Evolutionary conservation across 2,888 invertebrate species (phyloP).

Genomic region (Sesia apiformis): DNA sequence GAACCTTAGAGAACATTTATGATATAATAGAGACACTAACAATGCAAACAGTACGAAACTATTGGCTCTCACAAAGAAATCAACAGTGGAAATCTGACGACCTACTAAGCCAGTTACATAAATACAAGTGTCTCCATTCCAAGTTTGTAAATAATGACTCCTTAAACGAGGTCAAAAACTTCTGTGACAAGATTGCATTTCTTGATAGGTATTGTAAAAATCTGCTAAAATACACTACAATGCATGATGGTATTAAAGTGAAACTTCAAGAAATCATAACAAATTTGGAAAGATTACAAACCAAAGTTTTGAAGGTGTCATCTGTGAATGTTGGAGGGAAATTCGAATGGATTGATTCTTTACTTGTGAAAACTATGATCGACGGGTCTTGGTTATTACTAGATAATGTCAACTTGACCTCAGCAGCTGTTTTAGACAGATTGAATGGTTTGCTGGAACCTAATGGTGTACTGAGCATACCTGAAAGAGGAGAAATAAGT

Average conservation of each 20-base stretch:
- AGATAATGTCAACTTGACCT: slow-evolving; percentile 96
- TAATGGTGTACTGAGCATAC: slow-evolving; percentile 89
- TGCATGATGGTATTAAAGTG: slow-evolving; percentile 15
- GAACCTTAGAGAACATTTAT: slow-evolving; percentile 82
- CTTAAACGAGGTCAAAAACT: slow-evolving; percentile 26
- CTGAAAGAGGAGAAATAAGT: slow-evolving; percentile 91
- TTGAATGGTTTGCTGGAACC: slow-evolving; percentile 96
- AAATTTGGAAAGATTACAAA: slow-evolving; percentile 46
- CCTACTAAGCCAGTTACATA: slow-evolving; percentile 37
- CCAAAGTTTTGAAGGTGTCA: slow-evolving; percentile 64
- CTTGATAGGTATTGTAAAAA: slow-evolving; percentile 33
- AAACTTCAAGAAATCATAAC: slow-evolving; percentile 32
- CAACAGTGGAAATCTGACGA: slow-evolving; percentile 34
- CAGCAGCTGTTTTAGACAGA: slow-evolving; percentile 96
- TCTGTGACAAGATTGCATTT: slow-evolving; percentile 40
- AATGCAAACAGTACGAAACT: slow-evolving; percentile 59
- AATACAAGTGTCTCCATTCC: slow-evolving; percentile 36
- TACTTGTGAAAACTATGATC: slow-evolving; percentile 87
- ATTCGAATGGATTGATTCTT: slow-evolving; percentile 94
- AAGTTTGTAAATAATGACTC: slow-evolving; percentile 17
- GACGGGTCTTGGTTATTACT: slow-evolving; percentile 89
- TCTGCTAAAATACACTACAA: not conserved
- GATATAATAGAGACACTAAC: slow-evolving; percentile 73
- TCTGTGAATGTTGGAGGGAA: slow-evolving; percentile 88
- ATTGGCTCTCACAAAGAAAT: slow-evolving; percentile 39